phyloP scores from a whole-genome alignment of 2,888 invertebrate genomes.

The Syritta pipiens region DNA sequence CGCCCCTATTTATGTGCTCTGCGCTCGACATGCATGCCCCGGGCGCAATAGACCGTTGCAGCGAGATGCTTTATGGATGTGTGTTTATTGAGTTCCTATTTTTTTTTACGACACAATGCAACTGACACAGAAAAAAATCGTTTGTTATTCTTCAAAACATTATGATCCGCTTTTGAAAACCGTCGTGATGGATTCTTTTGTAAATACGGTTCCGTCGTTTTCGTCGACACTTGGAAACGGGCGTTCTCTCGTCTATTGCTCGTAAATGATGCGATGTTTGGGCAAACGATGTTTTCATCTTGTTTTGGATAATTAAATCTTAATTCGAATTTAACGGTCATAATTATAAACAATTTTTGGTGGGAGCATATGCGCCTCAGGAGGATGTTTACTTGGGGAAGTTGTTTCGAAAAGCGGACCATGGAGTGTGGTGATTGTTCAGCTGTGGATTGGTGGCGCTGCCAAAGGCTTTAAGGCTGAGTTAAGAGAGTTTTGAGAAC shows the following conservation, averaged over 20 bases:
- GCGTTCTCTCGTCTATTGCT: too few relatives aligned
- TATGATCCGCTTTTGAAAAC: constrained; percentile 62
- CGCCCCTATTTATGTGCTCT: constrained; percentile 51
- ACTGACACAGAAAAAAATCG: constrained; percentile 22
- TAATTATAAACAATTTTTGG: constrained; percentile 34
- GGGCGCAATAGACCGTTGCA: constrained; percentile 47
- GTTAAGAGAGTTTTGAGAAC: too few relatives aligned
- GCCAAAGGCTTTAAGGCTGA: too few relatives aligned
- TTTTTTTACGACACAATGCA: constrained; percentile 52
- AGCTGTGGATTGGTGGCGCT: too few relatives aligned
- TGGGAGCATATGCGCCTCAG: background rate
- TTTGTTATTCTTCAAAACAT: constrained; percentile 64
- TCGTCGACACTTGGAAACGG: too few relatives aligned
- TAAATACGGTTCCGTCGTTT: constrained; percentile 45
- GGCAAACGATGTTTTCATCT: constrained; percentile 30
- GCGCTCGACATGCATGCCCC: constrained; percentile 32
- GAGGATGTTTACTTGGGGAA: background rate
- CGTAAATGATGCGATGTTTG: constrained; percentile 15
- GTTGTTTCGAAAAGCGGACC: too few relatives aligned
- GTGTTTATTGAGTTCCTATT: constrained; percentile 53
- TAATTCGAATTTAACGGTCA: constrained; percentile 36
- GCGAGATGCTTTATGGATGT: constrained; percentile 41
- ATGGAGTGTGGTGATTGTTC: too few relatives aligned
- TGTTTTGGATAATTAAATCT: constrained; percentile 35
- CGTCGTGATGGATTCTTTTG: constrained; percentile 40